These are phyloP conservation scores for Scolopax rusticola DNA, from an alignment of 2,797 vertebrate genomes.

Conservation along the genomic window DNA sequence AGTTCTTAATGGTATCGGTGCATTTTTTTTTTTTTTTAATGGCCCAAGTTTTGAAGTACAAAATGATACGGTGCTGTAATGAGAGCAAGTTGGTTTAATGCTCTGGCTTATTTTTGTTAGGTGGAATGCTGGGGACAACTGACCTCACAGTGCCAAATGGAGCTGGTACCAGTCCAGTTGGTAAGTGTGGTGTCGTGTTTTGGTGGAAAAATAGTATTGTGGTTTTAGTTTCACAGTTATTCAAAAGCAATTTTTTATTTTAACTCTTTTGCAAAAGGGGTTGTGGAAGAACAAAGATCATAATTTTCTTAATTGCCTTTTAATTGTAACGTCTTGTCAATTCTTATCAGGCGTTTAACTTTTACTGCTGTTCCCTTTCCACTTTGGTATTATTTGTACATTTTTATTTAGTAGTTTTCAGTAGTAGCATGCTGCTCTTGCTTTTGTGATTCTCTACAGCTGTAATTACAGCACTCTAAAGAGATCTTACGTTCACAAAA, in stretches of 20 bases:
- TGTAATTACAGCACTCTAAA: background rate
- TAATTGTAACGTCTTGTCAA: background rate
- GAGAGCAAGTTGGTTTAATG: background rate
- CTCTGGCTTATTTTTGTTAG: slow-evolving; percentile 72
- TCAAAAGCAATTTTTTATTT: background rate
- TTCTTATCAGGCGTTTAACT: background rate
- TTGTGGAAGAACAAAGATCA: background rate
- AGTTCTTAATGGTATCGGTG: background rate
- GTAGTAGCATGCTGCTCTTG: background rate
- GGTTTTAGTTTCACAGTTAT: background rate
- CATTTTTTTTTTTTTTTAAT: background rate
- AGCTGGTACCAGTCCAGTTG: slow-evolving; percentile 89
- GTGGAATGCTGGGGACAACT: slow-evolving; percentile 88
- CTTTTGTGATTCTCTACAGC: background rate
- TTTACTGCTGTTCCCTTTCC: background rate
- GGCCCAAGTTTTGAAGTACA: background rate
- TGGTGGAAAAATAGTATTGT: background rate
- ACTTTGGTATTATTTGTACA: background rate
- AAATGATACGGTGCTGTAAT: accelerated
- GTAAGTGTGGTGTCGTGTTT: slow-evolving; percentile 76
- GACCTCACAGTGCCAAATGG: slow-evolving; percentile 92
- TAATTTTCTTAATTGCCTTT: background rate
- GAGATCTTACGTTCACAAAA: background rate
- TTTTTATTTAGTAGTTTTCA: background rate
- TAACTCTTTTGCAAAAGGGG: background rate